These are phyloP conservation scores for Montipora efflorescens DNA, from an alignment of 64 coral and sea anemone genomes.

Conservation along the genomic window DNA sequence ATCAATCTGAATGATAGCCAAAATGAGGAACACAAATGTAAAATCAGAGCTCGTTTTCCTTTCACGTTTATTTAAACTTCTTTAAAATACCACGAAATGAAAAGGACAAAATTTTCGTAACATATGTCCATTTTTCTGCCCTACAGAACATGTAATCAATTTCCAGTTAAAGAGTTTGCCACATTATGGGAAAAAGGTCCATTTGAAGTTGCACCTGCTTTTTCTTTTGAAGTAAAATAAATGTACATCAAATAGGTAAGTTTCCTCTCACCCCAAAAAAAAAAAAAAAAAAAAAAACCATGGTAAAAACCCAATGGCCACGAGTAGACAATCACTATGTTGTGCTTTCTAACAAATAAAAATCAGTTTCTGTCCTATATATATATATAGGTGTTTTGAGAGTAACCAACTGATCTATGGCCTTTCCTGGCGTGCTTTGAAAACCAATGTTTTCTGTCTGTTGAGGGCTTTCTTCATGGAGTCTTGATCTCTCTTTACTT, in stretches of 20 bases:
- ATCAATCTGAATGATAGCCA: too few relatives aligned
- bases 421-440: conserved; percentile 83
- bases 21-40: too few relatives aligned
- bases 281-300: not conserved
- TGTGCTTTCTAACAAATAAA: not conserved
- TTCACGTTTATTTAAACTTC: too few relatives aligned
- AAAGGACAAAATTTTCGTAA: too few relatives aligned
- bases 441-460: conserved; percentile 88
- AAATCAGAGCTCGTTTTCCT: too few relatives aligned
- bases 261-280: not conserved
- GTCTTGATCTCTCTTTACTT: conserved; percentile 97
- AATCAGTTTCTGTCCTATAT: not conserved
- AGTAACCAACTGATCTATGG: conserved; percentile 41
- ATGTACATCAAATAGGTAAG: conserved; percentile 11
- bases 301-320: too few relatives aligned
- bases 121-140: too few relatives aligned
- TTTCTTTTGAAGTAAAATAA: not conserved
- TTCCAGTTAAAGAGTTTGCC: not conserved
- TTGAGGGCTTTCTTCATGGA: conserved; percentile 96
- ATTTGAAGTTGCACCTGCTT: not conserved
- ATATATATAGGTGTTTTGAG: not conserved
- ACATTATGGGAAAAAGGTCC: not conserved
- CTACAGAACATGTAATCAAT: not conserved
- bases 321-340: not conserved
- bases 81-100: too few relatives aligned